Conservation (phyloP, 2,113 vertebrate species). For the Turdus rufiventris region DNA sequence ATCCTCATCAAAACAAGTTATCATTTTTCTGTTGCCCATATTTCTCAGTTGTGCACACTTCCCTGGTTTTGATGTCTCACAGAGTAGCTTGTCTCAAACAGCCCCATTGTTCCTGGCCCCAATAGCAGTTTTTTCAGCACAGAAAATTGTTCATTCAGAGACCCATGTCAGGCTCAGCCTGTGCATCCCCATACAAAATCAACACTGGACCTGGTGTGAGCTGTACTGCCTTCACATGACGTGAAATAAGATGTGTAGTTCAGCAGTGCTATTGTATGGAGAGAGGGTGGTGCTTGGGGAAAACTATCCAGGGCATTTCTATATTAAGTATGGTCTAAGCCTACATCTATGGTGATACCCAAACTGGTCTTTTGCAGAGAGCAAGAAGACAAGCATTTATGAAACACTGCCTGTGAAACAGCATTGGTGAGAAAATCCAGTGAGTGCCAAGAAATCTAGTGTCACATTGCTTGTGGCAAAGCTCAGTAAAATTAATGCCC, state of each 20-base stretch:
- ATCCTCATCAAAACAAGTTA: background rate
- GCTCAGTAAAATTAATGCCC: background rate
- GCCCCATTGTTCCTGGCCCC: accelerated
- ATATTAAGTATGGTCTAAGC: background rate
- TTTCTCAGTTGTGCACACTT: background rate
- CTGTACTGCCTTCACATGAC: background rate
- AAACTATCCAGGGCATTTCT: background rate
- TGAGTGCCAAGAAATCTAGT: background rate
- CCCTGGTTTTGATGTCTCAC: background rate
- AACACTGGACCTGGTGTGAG: background rate
- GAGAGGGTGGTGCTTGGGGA: background rate
- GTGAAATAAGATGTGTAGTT: background rate
- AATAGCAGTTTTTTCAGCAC: background rate
- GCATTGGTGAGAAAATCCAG: background rate
- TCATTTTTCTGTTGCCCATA: accelerated
- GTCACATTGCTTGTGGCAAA: background rate
- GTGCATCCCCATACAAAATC: background rate
- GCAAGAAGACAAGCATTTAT: background rate
- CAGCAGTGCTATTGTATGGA: background rate
- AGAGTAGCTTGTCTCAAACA: background rate
- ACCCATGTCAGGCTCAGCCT: background rate
- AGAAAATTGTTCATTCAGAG: background rate
- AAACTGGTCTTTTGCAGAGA: background rate
- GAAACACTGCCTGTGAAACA: background rate
- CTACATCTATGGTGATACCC: background rate